Conservation (phyloP, 2,888 invertebrate genomes). For the Ennomos quercinarius region DNA sequence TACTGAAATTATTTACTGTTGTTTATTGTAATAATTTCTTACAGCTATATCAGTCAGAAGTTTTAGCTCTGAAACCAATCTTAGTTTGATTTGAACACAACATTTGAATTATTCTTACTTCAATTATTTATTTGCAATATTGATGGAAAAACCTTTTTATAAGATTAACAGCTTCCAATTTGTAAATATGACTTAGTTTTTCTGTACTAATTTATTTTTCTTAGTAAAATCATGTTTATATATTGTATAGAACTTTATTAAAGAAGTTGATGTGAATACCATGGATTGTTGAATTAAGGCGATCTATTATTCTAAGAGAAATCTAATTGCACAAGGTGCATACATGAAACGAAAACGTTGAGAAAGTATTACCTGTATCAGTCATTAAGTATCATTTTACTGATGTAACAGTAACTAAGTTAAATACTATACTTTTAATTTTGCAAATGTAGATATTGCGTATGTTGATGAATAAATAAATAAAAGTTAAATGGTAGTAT, state of each 20-base stretch:
- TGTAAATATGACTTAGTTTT: constrained; percentile 83
- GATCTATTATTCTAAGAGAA: constrained; percentile 30
- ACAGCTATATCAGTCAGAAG: neutral
- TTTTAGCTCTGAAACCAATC: constrained; percentile 19
- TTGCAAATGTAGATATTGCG: constrained; percentile 85
- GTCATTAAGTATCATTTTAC: constrained; percentile 66
- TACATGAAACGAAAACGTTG: constrained; percentile 60
- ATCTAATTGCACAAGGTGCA: constrained; percentile 56
- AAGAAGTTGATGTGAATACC: constrained; percentile 70
- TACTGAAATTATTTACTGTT: neutral
- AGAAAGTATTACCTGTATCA: constrained; percentile 69
- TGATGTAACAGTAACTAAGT: constrained; percentile 69
- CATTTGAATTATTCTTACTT: constrained; percentile 32
- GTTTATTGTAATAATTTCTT: neutral
- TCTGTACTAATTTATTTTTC: constrained; percentile 74
- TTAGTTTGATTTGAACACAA: constrained; percentile 19
- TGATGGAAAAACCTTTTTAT: constrained; percentile 12
- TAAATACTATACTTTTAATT: constrained; percentile 76
- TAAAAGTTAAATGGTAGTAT: constrained; percentile 60
- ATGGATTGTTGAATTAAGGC: constrained; percentile 50
- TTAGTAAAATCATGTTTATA: constrained; percentile 69
- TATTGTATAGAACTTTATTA: constrained; percentile 55
- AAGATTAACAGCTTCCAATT: constrained; percentile 47
- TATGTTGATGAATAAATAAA: constrained; percentile 86
- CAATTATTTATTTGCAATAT: constrained; percentile 39